Evolutionary conservation across 2,888 invertebrate species (phyloP), one percentile per base, ranked within the genome.

Genomic region (Reticulitermes lucifugus): DNA sequence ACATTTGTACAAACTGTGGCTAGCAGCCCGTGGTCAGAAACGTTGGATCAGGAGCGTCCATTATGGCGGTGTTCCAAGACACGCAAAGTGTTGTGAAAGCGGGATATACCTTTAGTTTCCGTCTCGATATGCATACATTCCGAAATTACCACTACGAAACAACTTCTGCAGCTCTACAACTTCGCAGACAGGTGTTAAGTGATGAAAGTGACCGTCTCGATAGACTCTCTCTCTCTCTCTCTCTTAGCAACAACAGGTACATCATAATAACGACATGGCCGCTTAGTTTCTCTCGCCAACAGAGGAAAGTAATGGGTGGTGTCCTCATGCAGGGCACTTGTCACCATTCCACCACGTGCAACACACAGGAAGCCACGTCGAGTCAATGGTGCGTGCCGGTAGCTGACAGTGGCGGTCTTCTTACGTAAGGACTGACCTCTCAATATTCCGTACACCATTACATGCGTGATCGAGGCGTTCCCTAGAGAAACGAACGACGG

Each of bases 261-360:
- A 65, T 25, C n/a, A 25, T 14, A n/a, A n/a, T 21, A 18, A 60
- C 59, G 18, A 65, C 25, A 25, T 25, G 1, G 7, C 65, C 65
- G n/a, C 65, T n/a, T 25, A 3, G 65, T 25, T 65, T 65, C 65
- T 65, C 7, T 21, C 12, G 73, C 73, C 73, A 73, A 41, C 35
- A 25, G 9, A 73, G 14, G 35, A 41, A 73, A 35, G 14, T 73
- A 29, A 7, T 14, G 25, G 25, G 65, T 51, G 51, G 51, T 14
- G 51, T 51, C 51, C 51, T 51, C 10, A 51, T 60, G 60, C n/a
- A n/a, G 25, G 25, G n/a, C 65, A 65, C 65, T 55, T 65, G 65
- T n/a, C 65, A 65, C 65, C 65, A 77, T 77, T 77, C 77, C 77
- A 46, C 77, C 51, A 51, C 77, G 77, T 77, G 77, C 51, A n/a